These are phyloP conservation scores for Acipenser transmontanus DNA, from an alignment of 2,797 vertebrate species.

Conservation along the genomic window DNA sequence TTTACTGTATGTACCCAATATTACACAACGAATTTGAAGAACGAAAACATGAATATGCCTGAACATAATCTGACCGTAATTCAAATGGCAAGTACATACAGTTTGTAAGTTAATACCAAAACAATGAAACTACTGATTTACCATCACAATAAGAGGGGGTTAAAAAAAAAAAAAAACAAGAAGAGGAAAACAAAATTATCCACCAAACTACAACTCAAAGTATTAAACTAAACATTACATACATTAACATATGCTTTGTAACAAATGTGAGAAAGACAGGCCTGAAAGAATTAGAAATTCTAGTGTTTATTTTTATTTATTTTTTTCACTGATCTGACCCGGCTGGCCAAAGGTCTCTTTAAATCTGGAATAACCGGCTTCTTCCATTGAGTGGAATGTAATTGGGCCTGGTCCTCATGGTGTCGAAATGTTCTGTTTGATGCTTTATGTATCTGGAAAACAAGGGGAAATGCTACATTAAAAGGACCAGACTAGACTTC, in stretches of 20 bases:
- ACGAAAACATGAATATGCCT: too few species aligned
- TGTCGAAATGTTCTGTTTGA: constrained; percentile 27
- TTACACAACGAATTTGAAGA: too few species aligned
- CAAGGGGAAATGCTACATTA: constrained; percentile 24
- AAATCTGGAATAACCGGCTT: constrained; percentile 37
- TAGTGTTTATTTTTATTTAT: not conserved
- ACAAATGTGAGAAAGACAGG: not conserved
- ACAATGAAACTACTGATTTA: too few species aligned
- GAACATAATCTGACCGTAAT: too few species aligned
- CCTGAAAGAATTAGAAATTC: constrained; percentile 4
- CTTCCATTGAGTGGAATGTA: constrained; percentile 41
- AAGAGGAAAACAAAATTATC: not conserved
- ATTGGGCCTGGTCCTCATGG: constrained; percentile 42
- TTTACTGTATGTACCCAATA: too few species aligned
- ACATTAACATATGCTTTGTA: not conserved
- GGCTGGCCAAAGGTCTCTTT: constrained; percentile 13
- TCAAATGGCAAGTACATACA: too few species aligned
- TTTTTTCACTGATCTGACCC: not conserved
- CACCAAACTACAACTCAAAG: constrained; percentile 16
- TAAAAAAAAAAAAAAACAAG: constrained; percentile 6
- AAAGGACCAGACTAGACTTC: constrained; percentile 13
- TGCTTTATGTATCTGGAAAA: constrained; percentile 60
- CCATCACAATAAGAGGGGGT: too few species aligned
- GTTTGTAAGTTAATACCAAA: too few species aligned
- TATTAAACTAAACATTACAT: constrained; percentile 5